A percentile compares a stretch with the other conserved stretches of the same genome.
Evolutionary conservation across 2,113 vertebrate species (phyloP).

Genomic region (Plecotus auritus): DNA sequence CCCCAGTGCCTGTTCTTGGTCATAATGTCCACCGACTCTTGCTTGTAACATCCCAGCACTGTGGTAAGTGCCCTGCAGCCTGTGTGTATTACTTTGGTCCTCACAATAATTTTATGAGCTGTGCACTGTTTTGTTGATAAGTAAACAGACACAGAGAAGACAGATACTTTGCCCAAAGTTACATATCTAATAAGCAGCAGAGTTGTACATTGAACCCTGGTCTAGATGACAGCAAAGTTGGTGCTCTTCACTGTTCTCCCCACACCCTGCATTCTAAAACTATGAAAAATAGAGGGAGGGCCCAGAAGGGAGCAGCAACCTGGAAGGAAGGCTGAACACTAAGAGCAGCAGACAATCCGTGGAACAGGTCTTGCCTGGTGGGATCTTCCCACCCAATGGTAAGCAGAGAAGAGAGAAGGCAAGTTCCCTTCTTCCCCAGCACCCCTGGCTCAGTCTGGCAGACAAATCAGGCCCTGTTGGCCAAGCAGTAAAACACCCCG

Average conservation of each 20-base stretch:
- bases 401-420: not conserved
- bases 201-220: not conserved
- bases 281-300: not conserved
- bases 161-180: not conserved
- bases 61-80: not conserved
- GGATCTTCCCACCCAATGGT: not conserved
- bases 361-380: not conserved
- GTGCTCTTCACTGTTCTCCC: not conserved
- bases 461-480: not conserved
- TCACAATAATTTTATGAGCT: not conserved
- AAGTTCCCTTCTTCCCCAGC: not conserved
- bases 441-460: not conserved
- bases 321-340: not conserved
- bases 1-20: not conserved
- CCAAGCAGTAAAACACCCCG: not conserved
- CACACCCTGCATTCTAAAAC: not conserved
- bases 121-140: not conserved
- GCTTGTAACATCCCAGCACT: not conserved
- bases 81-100: not conserved
- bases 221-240: not conserved
- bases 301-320: not conserved
- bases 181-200: not conserved
- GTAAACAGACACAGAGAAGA: not conserved
- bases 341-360: not conserved
- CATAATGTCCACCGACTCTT: not conserved